Percentiles rank a stretch among this genome's conserved stretches.
These are phyloP conservation scores for Sebastes diploproa DNA, from an alignment of 2,797 vertebrate genomes.

Conservation along the genomic window DNA sequence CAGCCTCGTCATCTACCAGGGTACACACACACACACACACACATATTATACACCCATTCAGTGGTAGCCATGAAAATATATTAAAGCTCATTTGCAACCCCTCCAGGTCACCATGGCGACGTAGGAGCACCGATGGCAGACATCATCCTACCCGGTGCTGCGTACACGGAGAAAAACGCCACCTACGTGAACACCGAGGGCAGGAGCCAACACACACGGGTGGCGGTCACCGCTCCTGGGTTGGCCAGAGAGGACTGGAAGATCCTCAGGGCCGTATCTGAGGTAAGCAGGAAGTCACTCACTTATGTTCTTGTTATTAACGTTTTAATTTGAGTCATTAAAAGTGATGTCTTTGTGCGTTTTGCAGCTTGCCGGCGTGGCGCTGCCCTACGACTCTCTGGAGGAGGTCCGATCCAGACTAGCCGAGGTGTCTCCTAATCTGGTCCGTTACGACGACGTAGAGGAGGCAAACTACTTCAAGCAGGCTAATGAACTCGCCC, in stretches of 20 bases:
- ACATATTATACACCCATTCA: neutral
- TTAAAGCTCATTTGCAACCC: neutral
- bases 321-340: neutral
- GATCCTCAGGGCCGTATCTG: constrained; percentile 93
- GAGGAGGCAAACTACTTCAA: constrained; percentile 97
- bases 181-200: constrained; percentile 98
- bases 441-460: constrained; percentile 93
- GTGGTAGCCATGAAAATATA: neutral
- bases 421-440: constrained; percentile 93
- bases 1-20: constrained; percentile 95
- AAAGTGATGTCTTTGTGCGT: neutral
- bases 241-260: constrained; percentile 97
- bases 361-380: constrained; percentile 87
- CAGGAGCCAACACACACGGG: constrained; percentile 92
- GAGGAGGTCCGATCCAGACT: constrained; percentile 89
- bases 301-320: accelerated
- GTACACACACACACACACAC: constrained; percentile 67
- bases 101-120: constrained; percentile 95
- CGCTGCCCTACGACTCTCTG: constrained; percentile 90
- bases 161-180: constrained; percentile 93
- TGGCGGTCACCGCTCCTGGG: constrained; percentile 93
- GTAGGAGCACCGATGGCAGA: constrained; percentile 93
- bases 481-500: constrained; percentile 91
- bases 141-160: constrained; percentile 93
- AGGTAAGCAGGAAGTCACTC: constrained; percentile 76